Percentiles rank a stretch among this genome's conserved stretches.
Conservation (phyloP, 2,888 invertebrate genomes). For the Tenthredo notha region DNA sequence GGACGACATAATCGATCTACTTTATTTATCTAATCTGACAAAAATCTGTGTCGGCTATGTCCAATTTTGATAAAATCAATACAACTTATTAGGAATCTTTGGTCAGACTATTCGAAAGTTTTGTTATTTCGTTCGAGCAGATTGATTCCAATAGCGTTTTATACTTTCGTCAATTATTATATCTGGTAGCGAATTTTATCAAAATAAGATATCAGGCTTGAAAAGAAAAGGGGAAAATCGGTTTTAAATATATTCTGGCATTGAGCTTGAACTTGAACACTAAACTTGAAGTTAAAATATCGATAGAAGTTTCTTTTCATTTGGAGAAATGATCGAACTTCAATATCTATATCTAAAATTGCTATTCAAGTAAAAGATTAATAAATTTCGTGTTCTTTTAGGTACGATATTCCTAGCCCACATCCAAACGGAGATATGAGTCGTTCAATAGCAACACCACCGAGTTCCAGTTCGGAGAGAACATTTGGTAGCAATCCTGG, state of each 20-base stretch:
- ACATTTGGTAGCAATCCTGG: conserved; percentile 84
- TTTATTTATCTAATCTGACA: conserved; percentile 11
- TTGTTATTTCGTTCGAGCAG: background rate
- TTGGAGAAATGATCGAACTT: background rate
- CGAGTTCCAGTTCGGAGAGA: conserved; percentile 88
- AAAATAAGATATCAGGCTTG: background rate
- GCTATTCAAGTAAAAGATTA: background rate
- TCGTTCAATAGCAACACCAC: conserved; percentile 86
- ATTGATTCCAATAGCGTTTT: background rate
- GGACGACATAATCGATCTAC: background rate
- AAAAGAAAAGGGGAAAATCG: background rate
- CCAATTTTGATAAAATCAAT: conserved; percentile 9
- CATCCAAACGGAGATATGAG: conserved; percentile 87
- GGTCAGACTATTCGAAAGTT: background rate
- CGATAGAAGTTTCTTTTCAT: background rate
- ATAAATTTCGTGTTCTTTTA: conserved; percentile 70
- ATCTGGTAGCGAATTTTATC: background rate
- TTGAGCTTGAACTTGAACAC: background rate
- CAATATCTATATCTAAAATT: background rate
- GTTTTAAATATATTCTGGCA: background rate
- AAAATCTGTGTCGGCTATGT: background rate
- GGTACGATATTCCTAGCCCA: conserved; percentile 90
- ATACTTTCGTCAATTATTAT: background rate
- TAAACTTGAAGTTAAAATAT: background rate
- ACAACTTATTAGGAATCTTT: background rate